phyloP scores from a whole-genome alignment of 2,113 vertebrate genomes.

The sheep (Ovis aries) region DNA sequence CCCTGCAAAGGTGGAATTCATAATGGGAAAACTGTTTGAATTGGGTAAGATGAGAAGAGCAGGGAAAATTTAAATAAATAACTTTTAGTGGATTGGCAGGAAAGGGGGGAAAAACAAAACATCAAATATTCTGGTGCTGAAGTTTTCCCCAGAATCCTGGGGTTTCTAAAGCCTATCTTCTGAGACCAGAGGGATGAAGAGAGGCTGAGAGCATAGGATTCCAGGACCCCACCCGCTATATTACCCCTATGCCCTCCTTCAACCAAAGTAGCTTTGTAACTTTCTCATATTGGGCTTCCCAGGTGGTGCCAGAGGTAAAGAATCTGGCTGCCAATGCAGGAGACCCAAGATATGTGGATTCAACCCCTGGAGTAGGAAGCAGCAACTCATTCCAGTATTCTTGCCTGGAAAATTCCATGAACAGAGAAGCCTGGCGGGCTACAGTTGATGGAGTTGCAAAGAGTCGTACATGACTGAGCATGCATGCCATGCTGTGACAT shows the following conservation, averaged over 20 bases:
- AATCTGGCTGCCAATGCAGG: not conserved
- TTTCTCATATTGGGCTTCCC: not conserved
- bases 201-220: not conserved
- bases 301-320: not conserved
- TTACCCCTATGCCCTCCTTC: not conserved
- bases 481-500: not conserved
- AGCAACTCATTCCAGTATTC: not conserved
- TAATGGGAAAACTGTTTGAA: not conserved
- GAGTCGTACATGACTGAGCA: not conserved
- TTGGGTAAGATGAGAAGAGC: not conserved
- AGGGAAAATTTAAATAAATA: not conserved
- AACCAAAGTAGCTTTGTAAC: not conserved
- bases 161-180: not conserved
- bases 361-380: not conserved
- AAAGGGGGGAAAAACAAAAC: not conserved
- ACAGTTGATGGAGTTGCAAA: not conserved
- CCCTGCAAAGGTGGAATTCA: not conserved
- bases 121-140: not conserved
- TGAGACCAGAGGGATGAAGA: not conserved
- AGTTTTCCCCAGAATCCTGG: not conserved
- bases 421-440: not conserved
- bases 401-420: not conserved
- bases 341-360: not conserved
- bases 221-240: no score
- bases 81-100: not conserved